phyloP scores from a whole-genome alignment of 2,113 vertebrate genomes.

The Cricetomys ansorgei region DNA sequence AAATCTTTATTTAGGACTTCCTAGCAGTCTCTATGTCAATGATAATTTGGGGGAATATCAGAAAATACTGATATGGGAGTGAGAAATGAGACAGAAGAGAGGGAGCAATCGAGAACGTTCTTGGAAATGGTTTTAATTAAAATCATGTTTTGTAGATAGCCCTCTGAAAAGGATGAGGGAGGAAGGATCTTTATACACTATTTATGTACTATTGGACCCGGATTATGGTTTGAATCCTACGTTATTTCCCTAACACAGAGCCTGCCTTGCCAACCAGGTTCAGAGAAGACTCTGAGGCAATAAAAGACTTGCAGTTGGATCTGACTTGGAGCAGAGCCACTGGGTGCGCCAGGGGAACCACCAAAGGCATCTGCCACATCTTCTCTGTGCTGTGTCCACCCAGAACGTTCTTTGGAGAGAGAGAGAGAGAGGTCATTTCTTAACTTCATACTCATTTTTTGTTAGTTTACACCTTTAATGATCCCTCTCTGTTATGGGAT shows the following conservation, averaged over 20 bases:
- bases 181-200: neutral
- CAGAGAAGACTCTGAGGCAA: neutral
- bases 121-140: slow-evolving; percentile 19
- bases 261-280: neutral
- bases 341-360: neutral
- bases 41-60: neutral
- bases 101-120: neutral
- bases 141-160: neutral
- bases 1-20: neutral
- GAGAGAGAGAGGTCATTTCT: slow-evolving; percentile 6
- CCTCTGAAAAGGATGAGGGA: neutral
- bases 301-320: neutral
- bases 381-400: neutral
- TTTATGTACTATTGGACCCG: neutral
- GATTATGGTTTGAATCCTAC: neutral
- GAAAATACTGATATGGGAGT: neutral
- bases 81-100: neutral
- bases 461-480: neutral
- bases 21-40: neutral
- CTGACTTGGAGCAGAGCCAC: neutral
- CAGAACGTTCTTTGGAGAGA: neutral
- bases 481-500: neutral
- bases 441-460: neutral
- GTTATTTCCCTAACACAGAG: neutral
- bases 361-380: neutral